Evolutionary conservation across 2,888 invertebrate species (phyloP), one percentile per base, ranked within the genome.

Genomic region (Serrognathus titanus): DNA sequence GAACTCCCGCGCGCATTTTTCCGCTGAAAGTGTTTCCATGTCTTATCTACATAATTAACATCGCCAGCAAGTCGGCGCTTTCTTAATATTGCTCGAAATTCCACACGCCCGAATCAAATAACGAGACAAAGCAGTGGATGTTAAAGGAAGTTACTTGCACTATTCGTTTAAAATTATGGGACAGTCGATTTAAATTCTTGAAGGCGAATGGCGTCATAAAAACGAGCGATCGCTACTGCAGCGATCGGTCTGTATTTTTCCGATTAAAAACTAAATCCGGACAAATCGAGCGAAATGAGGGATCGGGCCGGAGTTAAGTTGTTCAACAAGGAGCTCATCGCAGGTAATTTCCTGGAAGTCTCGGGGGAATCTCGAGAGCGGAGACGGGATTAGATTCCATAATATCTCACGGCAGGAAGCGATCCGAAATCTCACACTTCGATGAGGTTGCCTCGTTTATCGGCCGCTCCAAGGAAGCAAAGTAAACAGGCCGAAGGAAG

Each of bases 251-350:
- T 43, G 16, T 43, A 43, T 43, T 16, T 43, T 20, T 10, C 43
- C 20, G 43, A 43, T 43, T 43, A 43, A 43, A 43, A 43, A 43
- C 43, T 43, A 43, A 43, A 20, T 43, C 20, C 43, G 43, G 9
- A 43, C 43, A 43, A 43, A 43, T 43, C 20, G 43, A 13, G 43
- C 43, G 43, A 43, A 43, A 43, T 43, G 43, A 43, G 43, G 20
- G 43, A 43, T 43, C 16, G 20, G 43, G 20, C 13, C 43, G 16
- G 43, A 43, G 43, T 43, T 43, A 43, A 43, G n/a, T 43, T 43
- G 43, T 43, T 43, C 43, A 43, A 43, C 43, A 43, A 43, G 43
- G 43, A 43, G 10, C 13, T 20, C 43, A 16, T 43, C 43, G 43
- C 43, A 16, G 20, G 43, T 43, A 43, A 43, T 43, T 43, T 43